phyloP scores from a whole-genome alignment of 1,140 invertebrate species.

The Zelostemma sp. region DNA sequence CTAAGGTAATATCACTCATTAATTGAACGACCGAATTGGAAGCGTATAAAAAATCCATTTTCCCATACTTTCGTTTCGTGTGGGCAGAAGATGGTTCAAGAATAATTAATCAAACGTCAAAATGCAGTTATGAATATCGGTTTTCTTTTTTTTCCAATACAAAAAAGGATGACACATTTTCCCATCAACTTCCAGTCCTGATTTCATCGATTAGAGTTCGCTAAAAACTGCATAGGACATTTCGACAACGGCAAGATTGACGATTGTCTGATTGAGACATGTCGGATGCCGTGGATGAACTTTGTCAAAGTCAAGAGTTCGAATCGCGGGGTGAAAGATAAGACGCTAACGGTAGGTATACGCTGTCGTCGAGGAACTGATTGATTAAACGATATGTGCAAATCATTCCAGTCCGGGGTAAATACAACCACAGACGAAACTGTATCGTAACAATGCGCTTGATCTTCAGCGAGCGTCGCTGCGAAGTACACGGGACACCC shows the following conservation, averaged over 20 bases:
- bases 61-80: too few relatives aligned
- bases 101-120: too few relatives aligned
- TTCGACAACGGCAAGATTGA: too few relatives aligned
- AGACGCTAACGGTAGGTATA: constrained; percentile 27
- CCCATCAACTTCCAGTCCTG: too few relatives aligned
- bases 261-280: not conserved
- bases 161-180: too few relatives aligned
- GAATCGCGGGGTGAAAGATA: constrained; percentile 27
- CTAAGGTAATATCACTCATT: too few relatives aligned
- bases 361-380: constrained; percentile 48
- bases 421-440: constrained; percentile 54
- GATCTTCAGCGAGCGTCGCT: constrained; percentile 55
- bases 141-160: too few relatives aligned
- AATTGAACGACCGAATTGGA: too few relatives aligned
- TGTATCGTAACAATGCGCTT: constrained; percentile 60
- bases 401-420: constrained; percentile 59
- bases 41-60: too few relatives aligned
- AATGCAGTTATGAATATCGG: too few relatives aligned
- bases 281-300: constrained; percentile 24
- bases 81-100: too few relatives aligned
- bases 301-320: constrained; percentile 37
- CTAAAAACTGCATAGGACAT: too few relatives aligned
- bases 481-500: constrained; percentile 44
- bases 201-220: not conserved
- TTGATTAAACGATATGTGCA: constrained; percentile 67